Evolutionary conservation across 2,797 vertebrate genomes (phyloP).

Genomic region (Diplodus sargus): DNA sequence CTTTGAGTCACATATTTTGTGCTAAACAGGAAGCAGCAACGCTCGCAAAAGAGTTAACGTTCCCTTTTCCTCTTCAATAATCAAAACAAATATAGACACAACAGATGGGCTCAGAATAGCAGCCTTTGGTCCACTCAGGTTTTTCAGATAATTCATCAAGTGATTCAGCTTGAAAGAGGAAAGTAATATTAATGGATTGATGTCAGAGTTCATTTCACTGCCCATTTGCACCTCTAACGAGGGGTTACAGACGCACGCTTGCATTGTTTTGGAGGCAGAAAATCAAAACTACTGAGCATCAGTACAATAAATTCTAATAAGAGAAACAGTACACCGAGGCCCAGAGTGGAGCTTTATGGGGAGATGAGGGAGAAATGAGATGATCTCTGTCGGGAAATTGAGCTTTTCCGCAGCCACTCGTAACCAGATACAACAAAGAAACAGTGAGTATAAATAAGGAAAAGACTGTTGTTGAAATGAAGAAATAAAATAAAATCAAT

Average conservation of each 20-base stretch:
- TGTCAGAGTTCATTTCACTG: conserved; percentile 66
- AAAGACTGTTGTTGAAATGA: conserved; percentile 49
- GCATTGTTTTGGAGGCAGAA: conserved; percentile 61
- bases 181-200: conserved; percentile 65
- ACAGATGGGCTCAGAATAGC: conserved; percentile 57
- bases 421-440: conserved; percentile 66
- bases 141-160: conserved; percentile 67
- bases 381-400: conserved; percentile 75
- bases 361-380: conserved; percentile 65
- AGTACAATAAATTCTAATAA: conserved; percentile 65
- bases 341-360: conserved; percentile 47
- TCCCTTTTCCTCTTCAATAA: conserved; percentile 33
- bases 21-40: conserved; percentile 26
- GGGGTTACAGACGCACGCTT: conserved; percentile 30
- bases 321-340: conserved; percentile 45
- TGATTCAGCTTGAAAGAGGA: conserved; percentile 50
- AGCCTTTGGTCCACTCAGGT: conserved; percentile 41
- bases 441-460: conserved; percentile 57
- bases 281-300: conserved; percentile 56
- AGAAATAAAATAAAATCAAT: conserved; percentile 64
- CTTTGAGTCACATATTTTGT: conserved; percentile 43
- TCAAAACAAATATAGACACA: conserved; percentile 60
- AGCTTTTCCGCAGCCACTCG: conserved; percentile 66
- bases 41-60: conserved; percentile 36
- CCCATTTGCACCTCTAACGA: conserved; percentile 65